Evolutionary conservation across 2,113 vertebrate genomes (phyloP).

Genomic region (Gracilinanus agilis): DNA sequence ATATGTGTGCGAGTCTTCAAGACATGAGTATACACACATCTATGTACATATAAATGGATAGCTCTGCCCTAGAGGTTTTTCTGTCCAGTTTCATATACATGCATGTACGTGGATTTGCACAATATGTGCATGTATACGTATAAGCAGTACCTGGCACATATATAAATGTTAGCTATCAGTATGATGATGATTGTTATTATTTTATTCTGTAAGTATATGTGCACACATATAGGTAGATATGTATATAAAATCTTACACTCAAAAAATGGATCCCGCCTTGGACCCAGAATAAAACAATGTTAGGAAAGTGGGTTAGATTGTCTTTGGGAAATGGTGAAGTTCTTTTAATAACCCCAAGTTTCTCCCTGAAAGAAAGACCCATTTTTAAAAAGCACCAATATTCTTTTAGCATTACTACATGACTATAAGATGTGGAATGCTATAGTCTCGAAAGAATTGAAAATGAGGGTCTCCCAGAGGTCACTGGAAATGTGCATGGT

Average conservation of each 20-base stretch:
- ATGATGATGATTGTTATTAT: not conserved
- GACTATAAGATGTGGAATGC: not conserved
- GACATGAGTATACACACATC: not conserved
- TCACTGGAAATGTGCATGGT: not conserved
- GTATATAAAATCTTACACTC: not conserved
- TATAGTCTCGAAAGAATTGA: not conserved
- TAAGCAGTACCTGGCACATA: not conserved
- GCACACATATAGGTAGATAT: too few species aligned
- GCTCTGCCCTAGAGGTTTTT: not conserved
- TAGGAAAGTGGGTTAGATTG: not conserved
- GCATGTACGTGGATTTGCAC: not conserved
- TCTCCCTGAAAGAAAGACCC: not conserved
- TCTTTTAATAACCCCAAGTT: not conserved
- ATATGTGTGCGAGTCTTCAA: not conserved
- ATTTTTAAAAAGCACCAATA: not conserved
- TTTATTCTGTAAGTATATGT: not conserved
- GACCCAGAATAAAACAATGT: not conserved
- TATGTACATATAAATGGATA: not conserved
- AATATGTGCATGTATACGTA: too few species aligned
- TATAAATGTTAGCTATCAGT: not conserved
- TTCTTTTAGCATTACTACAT: not conserved
- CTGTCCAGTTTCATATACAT: not conserved
- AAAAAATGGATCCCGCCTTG: not conserved
- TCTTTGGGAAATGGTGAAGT: not conserved
- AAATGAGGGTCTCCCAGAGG: not conserved